Conservation (phyloP, 2,113 vertebrate species). For the Stictonetta naevosa region DNA sequence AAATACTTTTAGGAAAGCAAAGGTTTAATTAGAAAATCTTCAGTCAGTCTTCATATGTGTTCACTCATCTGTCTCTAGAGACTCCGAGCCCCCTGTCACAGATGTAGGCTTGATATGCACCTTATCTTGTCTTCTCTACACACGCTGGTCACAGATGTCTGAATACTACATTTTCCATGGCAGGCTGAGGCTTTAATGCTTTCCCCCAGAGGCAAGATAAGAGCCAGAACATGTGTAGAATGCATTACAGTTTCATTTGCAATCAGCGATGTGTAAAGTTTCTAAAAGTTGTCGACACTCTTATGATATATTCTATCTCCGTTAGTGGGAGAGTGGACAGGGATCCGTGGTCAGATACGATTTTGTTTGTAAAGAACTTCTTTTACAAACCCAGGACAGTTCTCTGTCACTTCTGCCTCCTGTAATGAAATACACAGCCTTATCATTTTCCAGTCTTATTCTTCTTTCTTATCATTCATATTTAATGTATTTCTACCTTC, state of each 20-base stretch:
- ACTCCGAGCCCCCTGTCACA: background rate
- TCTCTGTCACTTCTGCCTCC: background rate
- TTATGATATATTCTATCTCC: background rate
- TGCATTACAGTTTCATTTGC: constrained; percentile 42
- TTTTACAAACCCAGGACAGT: background rate
- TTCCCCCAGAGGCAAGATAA: constrained; percentile 40
- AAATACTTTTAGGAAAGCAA: background rate
- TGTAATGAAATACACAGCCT: background rate
- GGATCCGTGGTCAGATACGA: background rate
- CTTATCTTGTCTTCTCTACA: constrained; percentile 18
- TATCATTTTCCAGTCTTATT: background rate
- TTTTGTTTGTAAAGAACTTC: background rate
- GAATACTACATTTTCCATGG: constrained; percentile 20
- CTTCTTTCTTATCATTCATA: constrained; percentile 27
- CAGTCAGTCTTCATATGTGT: background rate
- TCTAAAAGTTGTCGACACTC: constrained; percentile 4
- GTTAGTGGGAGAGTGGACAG: background rate
- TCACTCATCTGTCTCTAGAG: background rate
- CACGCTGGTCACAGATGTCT: constrained; percentile 24
- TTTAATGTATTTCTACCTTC: constrained; percentile 48
- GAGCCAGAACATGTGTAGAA: constrained; percentile 27
- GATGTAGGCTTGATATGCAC: background rate
- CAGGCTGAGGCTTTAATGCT: constrained; percentile 30
- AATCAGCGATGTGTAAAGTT: constrained; percentile 34
- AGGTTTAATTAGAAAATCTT: background rate